These are phyloP conservation scores for Hoplias malabaricus DNA, from an alignment of 2,113 vertebrate genomes.

Conservation along the genomic window DNA sequence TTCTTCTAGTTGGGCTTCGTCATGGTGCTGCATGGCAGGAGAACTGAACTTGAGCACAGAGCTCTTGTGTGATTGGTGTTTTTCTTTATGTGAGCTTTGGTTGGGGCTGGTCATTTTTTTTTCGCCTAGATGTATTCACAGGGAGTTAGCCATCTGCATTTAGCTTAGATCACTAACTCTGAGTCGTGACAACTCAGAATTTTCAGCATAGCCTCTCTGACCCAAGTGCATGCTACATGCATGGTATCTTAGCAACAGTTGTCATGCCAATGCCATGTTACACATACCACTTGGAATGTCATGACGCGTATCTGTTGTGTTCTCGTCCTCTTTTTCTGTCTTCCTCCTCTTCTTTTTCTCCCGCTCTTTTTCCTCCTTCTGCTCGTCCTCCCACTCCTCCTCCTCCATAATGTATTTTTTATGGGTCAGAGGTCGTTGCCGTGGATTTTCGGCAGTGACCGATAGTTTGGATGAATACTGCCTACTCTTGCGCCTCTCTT, in stretches of 20 bases:
- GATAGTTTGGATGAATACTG: conserved; percentile 45
- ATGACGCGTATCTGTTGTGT: conserved; percentile 62
- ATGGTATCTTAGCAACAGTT: conserved; percentile 45
- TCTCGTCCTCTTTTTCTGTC: background rate
- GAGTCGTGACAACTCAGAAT: conserved; percentile 39
- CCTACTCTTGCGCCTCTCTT: conserved; percentile 55
- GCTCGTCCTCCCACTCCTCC: conserved; percentile 57
- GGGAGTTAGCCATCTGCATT: background rate
- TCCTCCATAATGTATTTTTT: conserved; percentile 17
- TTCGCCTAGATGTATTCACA: background rate
- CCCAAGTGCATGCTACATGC: conserved; percentile 28
- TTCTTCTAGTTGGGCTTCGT: background rate
- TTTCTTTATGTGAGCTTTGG: background rate
- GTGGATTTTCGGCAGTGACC: conserved; percentile 9
- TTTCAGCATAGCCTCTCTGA: conserved; percentile 25
- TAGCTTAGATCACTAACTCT: background rate
- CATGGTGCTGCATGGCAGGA: background rate
- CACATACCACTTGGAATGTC: conserved; percentile 62
- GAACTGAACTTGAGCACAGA: background rate
- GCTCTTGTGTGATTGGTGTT: background rate
- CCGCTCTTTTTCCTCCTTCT: conserved; percentile 55
- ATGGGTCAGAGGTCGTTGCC: conserved; percentile 7
- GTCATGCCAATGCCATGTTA: conserved; percentile 12
- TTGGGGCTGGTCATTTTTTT: too few species aligned
- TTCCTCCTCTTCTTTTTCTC: conserved; percentile 9